These are phyloP conservation scores for Rhagoletis zephyria DNA, from an alignment of 1,140 invertebrate species.

Conservation along the genomic window DNA sequence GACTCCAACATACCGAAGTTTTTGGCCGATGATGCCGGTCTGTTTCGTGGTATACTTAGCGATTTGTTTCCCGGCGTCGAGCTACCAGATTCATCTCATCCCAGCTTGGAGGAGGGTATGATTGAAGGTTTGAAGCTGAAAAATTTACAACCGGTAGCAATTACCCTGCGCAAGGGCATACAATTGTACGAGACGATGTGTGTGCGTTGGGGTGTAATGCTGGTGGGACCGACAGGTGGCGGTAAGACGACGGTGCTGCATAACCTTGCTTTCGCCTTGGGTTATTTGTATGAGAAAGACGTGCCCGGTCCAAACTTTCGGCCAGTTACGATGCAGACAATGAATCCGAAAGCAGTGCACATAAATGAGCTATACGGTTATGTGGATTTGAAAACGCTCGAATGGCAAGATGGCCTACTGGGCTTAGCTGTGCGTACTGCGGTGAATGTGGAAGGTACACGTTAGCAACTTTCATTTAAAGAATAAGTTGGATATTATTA, in stretches of 20 bases:
- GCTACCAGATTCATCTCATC: slow-evolving; percentile 86
- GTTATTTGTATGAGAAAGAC: slow-evolving; percentile 76
- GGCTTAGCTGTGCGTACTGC: slow-evolving; percentile 81
- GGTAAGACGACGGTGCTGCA: slow-evolving; percentile 83
- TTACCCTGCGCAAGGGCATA: slow-evolving; percentile 84
- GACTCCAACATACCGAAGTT: slow-evolving; percentile 96
- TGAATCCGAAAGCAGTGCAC: slow-evolving; percentile 92
- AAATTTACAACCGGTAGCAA: slow-evolving; percentile 78
- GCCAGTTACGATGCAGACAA: slow-evolving; percentile 79
- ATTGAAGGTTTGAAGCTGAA: slow-evolving; percentile 72
- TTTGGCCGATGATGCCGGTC: slow-evolving; percentile 85
- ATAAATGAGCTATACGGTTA: slow-evolving; percentile 92
- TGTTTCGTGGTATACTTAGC: slow-evolving; percentile 89
- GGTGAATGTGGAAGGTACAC: slow-evolving; percentile 76
- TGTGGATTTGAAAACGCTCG: slow-evolving; percentile 86
- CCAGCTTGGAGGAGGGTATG: slow-evolving; percentile 79
- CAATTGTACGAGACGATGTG: slow-evolving; percentile 93
- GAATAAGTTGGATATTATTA: not conserved
- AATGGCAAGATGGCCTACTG: slow-evolving; percentile 91
- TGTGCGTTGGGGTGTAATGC: slow-evolving; percentile 93
- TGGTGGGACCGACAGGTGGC: slow-evolving; percentile 90
- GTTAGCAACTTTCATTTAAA: slow-evolving; percentile 42
- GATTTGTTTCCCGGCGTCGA: slow-evolving; percentile 91
- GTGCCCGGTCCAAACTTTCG: slow-evolving; percentile 77
- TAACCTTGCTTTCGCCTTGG: slow-evolving; percentile 80